A percentile compares a stretch with the other conserved stretches of the same genome.
Conservation (phyloP, 2,797 vertebrate species). For the Hypotaenidia okinawae region DNA sequence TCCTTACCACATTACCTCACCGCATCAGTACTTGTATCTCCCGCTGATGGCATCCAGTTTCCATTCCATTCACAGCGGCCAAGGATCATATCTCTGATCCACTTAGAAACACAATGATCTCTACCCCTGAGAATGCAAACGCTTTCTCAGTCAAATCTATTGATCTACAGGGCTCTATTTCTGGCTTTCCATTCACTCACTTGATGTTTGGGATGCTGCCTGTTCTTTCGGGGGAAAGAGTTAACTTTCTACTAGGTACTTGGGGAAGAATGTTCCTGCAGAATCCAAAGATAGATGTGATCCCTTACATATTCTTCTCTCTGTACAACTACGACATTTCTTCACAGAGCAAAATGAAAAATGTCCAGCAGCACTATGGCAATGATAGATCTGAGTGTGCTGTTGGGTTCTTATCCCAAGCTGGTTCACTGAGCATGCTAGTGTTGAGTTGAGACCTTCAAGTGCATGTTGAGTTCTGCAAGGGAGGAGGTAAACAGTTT, state of each 20-base stretch:
- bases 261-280: conserved; percentile 44
- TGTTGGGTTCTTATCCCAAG: not conserved
- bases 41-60: conserved; percentile 84
- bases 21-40: conserved; percentile 77
- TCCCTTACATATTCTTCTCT: not conserved
- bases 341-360: conserved; percentile 3
- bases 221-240: conserved; percentile 66
- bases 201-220: conserved; percentile 54
- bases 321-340: not conserved
- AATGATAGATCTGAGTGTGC: not conserved
- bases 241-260: conserved; percentile 65
- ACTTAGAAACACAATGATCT: conserved; percentile 90
- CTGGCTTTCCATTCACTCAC: conserved; percentile 86
- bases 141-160: conserved; percentile 88
- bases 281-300: conserved; percentile 67
- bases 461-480: not conserved
- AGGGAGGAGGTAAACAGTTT: not conserved
- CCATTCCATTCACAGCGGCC: conserved; percentile 84
- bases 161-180: conserved; percentile 90
- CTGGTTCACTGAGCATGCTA: not conserved
- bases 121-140: conserved; percentile 89
- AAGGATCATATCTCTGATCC: conserved; percentile 90
- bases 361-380: not conserved
- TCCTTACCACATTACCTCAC: conserved; percentile 84
- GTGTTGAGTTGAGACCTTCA: not conserved